Conservation (phyloP, 2,113 vertebrate species). For the Labrus mixtus region DNA sequence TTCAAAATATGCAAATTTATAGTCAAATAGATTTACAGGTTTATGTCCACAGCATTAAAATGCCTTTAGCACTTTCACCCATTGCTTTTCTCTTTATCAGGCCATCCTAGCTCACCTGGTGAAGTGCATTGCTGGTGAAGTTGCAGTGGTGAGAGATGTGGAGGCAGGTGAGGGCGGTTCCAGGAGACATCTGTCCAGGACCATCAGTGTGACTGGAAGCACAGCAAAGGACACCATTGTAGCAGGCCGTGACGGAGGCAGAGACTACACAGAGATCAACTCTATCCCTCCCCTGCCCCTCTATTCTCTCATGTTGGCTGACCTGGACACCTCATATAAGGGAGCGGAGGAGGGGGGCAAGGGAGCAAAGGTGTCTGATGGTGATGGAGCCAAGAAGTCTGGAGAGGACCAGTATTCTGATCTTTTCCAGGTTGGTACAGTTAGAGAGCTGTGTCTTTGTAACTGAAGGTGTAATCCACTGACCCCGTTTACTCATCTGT, state of each 20-base stretch:
- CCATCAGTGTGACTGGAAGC: slow-evolving; percentile 97
- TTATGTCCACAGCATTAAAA: too few relatives aligned
- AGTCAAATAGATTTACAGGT: too few relatives aligned
- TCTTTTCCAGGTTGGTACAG: slow-evolving; percentile 87
- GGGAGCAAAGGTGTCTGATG: slow-evolving; percentile 83
- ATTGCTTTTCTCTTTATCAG: slow-evolving; percentile 35
- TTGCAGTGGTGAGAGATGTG: slow-evolving; percentile 93
- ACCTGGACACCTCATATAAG: slow-evolving; percentile 92
- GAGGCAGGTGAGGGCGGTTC: slow-evolving; percentile 92
- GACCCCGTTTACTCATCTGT: background rate
- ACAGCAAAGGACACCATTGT: slow-evolving; percentile 97
- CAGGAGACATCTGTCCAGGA: slow-evolving; percentile 94
- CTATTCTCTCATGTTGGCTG: slow-evolving; percentile 92
- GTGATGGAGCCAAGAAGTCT: slow-evolving; percentile 78
- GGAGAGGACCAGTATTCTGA: slow-evolving; percentile 93
- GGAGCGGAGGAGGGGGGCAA: slow-evolving; percentile 88
- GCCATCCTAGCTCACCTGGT: slow-evolving; percentile 97
- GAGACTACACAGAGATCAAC: slow-evolving; percentile 98
- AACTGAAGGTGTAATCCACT: background rate
- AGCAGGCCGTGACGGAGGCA: slow-evolving; percentile 93
- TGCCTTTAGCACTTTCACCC: background rate
- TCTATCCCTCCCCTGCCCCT: slow-evolving; percentile 95
- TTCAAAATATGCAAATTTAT: background rate
- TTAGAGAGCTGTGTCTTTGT: background rate
- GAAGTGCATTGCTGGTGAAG: slow-evolving; percentile 97